Base-by-base conservation (phyloP, 2,888 invertebrate species). In the Dicycla oo region DNA sequence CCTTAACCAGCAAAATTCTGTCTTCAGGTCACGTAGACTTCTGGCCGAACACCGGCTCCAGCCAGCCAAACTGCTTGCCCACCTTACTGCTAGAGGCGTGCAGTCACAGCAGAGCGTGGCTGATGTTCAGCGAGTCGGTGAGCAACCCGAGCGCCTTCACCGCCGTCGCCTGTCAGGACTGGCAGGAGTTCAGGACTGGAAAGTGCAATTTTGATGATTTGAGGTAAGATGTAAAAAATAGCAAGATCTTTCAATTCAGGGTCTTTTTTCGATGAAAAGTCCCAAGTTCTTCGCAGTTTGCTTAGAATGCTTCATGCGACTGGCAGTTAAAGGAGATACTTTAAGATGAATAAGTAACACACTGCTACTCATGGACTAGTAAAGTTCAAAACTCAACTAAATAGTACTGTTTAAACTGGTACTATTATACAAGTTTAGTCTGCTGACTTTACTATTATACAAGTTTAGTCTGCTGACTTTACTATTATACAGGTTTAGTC, bases 101-200 rank as follows among this genome's bases (percentile, higher is more conserved):
- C 86, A 93, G 93, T 67, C 96, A 96, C 91, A 88, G 90, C 75
- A 90, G 94, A 53, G 90, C 93, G 1, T 94, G 94, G 94, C 74
- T 84, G 20, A 81, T 91, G 49, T 95, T 86, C 87, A 84, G 90
- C 0, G 94, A 93, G 87, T 93, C 94, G 0, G 88, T 95, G 6
- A 38, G 75, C 7, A 82, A 81, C 49, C 87, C 83, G 0, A 30
- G 58, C 0, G 89, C 90, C n/a, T 95, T 95, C 88, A 88, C 89
- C 0, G 94, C 93, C 0, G 80, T 88, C 10, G 75, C 74, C 26
- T 96, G 96, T 69, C 53, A 69, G 3, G 83, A 86, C 82, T 95
- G 93, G 91, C 87, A 90, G 0, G 85, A 76, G 0, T 96, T 94
- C 77, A 88, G 88, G 78, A 83, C 82, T 18, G 89, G 87, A 0